Evolutionary conservation across 2,113 vertebrate genomes (phyloP).

Genomic region (Zapornia atra): DNA sequence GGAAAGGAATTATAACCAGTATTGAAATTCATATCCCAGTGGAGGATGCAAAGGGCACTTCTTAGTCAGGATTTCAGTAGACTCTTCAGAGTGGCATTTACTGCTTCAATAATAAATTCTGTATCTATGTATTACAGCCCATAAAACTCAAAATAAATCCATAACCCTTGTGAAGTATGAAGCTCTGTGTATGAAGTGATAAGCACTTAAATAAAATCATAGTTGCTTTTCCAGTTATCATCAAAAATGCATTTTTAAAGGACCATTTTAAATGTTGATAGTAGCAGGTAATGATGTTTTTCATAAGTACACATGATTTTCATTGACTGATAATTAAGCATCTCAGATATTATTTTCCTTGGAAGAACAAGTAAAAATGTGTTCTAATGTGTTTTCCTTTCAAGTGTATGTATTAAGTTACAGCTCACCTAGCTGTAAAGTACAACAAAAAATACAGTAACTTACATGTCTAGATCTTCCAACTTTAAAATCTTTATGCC

Average conservation of each 20-base stretch:
- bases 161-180: background rate
- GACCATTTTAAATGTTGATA: background rate
- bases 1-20: background rate
- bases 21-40: background rate
- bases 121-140: background rate
- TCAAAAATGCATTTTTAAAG: background rate
- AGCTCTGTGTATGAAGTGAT: background rate
- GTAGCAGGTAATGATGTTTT: background rate
- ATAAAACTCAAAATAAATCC: background rate
- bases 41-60: background rate
- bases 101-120: background rate
- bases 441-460: background rate
- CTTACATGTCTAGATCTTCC: background rate
- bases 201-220: background rate
- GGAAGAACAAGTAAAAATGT: background rate
- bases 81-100: background rate
- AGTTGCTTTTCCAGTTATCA: background rate
- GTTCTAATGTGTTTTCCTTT: background rate
- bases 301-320: background rate
- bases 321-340: background rate
- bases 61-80: background rate
- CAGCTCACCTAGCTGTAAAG: background rate
- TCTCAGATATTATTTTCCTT: background rate
- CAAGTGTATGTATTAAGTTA: background rate
- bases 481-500: background rate